Evolutionary conservation across 2,888 invertebrate species (phyloP).

Genomic region (Ophonus ardosiacus): DNA sequence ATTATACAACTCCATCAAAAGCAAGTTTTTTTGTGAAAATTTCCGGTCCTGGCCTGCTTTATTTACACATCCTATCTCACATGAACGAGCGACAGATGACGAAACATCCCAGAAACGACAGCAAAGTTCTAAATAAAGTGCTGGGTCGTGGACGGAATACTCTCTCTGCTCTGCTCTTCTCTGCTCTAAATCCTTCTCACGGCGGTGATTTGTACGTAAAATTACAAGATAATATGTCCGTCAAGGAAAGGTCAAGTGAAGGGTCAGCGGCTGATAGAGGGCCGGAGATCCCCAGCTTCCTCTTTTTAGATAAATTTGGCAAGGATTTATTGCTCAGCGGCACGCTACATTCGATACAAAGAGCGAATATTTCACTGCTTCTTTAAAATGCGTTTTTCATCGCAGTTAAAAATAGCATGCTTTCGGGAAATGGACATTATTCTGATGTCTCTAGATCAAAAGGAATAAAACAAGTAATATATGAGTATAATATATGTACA

Average conservation of each 20-base stretch:
- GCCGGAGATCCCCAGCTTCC: constrained; percentile 5
- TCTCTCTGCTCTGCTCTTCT: neutral
- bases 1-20: too few species aligned
- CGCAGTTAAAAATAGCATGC: neutral
- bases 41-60: neutral
- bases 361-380: constrained; percentile 4
- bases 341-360: constrained; percentile 41
- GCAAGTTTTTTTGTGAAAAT: neutral
- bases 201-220: constrained; percentile 38
- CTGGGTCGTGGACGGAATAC: constrained; percentile 21
- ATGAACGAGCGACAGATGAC: constrained; percentile 14
- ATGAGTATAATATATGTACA: too few species aligned
- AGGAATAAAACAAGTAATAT: neutral
- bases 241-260: constrained; percentile 44
- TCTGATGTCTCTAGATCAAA: neutral
- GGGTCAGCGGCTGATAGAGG: constrained; percentile 27
- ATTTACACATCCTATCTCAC: constrained; percentile 39
- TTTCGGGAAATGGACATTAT: neutral
- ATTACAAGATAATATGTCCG: constrained; percentile 44
- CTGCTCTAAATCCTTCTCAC: neutral
- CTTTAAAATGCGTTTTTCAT: constrained; percentile 22
- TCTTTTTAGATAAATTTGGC: constrained; percentile 34
- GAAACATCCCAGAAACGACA: constrained; percentile 24
- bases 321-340: constrained; percentile 9
- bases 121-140: constrained; percentile 43